These are phyloP conservation scores for Oenanthe oenanthe DNA, from an alignment of 2,113 vertebrate species.

Conservation along the genomic window DNA sequence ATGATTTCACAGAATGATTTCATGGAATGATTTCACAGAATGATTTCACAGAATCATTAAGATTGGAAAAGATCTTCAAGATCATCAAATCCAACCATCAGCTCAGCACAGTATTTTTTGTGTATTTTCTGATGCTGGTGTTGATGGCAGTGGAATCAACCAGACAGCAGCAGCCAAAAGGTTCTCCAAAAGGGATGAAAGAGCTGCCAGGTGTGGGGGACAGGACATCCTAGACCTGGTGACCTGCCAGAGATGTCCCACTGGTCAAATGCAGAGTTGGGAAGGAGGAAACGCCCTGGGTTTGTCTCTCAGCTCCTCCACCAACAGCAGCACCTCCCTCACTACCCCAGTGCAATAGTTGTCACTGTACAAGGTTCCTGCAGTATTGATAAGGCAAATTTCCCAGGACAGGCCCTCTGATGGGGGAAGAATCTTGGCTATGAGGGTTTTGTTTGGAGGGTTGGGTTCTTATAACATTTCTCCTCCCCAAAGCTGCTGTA, in stretches of 20 bases:
- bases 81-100: neutral
- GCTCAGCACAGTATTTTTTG: fast-evolving
- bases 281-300: fast-evolving
- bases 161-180: neutral
- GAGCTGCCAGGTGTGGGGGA: neutral
- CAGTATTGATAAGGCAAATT: neutral
- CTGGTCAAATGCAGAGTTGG: neutral
- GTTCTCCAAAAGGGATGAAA: neutral
- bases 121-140: neutral
- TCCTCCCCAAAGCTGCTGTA: neutral
- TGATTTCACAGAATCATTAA: fast-evolving
- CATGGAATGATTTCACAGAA: fast-evolving
- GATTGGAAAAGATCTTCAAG: neutral
- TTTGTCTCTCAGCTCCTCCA: neutral
- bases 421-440: neutral
- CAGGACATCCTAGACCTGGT: neutral
- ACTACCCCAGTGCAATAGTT: neutral
- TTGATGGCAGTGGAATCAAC: neutral
- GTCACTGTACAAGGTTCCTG: neutral
- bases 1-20: fast-evolving
- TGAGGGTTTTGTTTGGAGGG: fast-evolving
- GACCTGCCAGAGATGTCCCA: neutral
- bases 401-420: neutral
- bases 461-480: neutral
- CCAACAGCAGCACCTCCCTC: neutral